phyloP scores from a whole-genome alignment of 1,140 invertebrate genomes.

The Sitobion miscanthi region DNA sequence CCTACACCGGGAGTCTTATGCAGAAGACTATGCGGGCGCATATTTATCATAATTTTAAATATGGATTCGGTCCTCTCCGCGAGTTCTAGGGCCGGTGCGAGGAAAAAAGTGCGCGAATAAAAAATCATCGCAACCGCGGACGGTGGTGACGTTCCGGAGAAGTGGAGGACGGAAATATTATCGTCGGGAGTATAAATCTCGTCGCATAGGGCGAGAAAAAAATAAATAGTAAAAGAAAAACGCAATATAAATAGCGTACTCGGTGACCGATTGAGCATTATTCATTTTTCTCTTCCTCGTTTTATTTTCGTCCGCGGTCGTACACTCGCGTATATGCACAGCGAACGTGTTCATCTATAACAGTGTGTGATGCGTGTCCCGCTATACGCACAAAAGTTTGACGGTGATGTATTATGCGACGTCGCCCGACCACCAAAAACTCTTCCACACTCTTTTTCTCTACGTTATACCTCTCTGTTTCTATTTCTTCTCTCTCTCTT shows the following conservation, averaged over 20 bases:
- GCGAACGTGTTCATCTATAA: not conserved
- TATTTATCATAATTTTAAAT: not conserved
- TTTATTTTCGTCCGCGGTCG: slow-evolving; percentile 4
- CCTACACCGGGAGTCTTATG: not conserved
- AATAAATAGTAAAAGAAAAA: not conserved
- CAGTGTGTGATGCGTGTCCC: not conserved
- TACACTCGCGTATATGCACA: not conserved
- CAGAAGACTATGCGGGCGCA: not conserved
- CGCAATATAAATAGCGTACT: slow-evolving; percentile 4
- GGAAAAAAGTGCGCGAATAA: not conserved
- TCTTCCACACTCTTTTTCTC: not conserved
- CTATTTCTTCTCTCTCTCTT: not conserved
- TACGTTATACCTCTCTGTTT: not conserved
- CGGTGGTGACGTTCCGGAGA: not conserved
- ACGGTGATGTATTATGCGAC: not conserved
- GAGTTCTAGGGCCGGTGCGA: not conserved
- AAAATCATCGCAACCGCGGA: not conserved
- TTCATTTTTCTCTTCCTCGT: not conserved
- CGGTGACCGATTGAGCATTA: not conserved
- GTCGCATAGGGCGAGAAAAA: not conserved
- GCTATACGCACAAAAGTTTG: not conserved
- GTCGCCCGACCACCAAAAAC: not conserved
- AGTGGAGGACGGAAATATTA: not conserved
- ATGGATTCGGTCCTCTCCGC: not conserved
- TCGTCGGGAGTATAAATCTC: slow-evolving; percentile 15